phyloP scores from a whole-genome alignment of 2,888 invertebrate genomes.

The Uropetala carovei region DNA sequence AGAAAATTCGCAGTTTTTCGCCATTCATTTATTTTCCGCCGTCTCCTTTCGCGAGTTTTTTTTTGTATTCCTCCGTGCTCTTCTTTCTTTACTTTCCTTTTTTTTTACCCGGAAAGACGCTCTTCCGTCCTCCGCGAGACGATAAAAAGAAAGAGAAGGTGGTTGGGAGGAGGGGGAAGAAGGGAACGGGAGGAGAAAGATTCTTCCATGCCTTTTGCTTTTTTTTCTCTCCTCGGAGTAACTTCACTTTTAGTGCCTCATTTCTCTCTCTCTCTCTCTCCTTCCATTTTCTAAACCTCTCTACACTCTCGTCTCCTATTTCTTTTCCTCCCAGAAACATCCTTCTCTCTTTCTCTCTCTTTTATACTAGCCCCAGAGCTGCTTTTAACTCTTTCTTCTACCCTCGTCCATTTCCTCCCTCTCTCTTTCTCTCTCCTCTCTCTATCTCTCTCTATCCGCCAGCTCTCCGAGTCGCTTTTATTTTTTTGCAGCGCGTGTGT shows the following conservation, averaged over 20 bases:
- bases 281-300: not conserved
- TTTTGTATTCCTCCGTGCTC: not conserved
- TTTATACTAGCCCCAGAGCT: not conserved
- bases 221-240: not conserved
- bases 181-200: too few relatives aligned
- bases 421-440: not conserved
- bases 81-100: not conserved
- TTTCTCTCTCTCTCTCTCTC: not conserved
- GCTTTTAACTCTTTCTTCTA: not conserved
- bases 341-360: not conserved
- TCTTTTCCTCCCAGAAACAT: too few relatives aligned
- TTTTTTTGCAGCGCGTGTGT: too few relatives aligned
- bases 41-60: not conserved
- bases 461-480: too few relatives aligned
- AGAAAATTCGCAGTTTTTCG: not conserved
- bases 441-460: too few relatives aligned
- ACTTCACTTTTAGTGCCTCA: constrained; percentile 32
- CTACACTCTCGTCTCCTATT: not conserved
- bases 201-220: not conserved
- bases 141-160: not conserved
- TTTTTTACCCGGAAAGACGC: not conserved
- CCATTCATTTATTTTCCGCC: not conserved
- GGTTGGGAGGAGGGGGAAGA: not conserved
- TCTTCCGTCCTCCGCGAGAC: constrained; percentile 2
- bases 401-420: not conserved